Evolutionary conservation across 2,113 vertebrate species (phyloP).

Genomic region (Todiramphus saurophagus): DNA sequence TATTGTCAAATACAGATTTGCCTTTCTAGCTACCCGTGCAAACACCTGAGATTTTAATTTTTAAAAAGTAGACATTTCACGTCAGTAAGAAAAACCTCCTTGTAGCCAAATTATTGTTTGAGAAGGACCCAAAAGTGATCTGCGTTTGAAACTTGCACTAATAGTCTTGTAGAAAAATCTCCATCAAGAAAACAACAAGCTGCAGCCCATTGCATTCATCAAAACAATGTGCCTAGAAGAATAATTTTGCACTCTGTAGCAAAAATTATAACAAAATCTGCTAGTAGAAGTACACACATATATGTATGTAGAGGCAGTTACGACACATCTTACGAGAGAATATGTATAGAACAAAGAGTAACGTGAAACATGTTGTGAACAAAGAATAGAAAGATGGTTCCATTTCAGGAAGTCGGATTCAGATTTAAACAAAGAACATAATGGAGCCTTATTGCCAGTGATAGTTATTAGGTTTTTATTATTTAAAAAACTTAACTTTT

Average conservation of each 20-base stretch:
- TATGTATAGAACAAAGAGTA: background rate
- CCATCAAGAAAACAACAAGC: background rate
- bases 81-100: background rate
- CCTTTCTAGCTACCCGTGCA: background rate
- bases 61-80: background rate
- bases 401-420: background rate
- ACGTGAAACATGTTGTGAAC: background rate
- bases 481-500: background rate
- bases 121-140: background rate
- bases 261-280: background rate
- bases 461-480: background rate
- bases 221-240: background rate
- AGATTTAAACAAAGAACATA: background rate
- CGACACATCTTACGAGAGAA: background rate
- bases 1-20: background rate
- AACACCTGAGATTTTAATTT: background rate
- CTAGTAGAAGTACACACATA: background rate
- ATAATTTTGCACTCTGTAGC: background rate
- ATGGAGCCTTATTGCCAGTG: background rate
- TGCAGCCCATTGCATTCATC: background rate
- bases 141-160: background rate
- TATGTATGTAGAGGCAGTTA: background rate
- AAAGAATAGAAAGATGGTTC: background rate
- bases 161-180: background rate
- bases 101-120: background rate